These are phyloP conservation scores for Nothocercus julius DNA, from an alignment of 2,113 vertebrate genomes.

Conservation along the genomic window DNA sequence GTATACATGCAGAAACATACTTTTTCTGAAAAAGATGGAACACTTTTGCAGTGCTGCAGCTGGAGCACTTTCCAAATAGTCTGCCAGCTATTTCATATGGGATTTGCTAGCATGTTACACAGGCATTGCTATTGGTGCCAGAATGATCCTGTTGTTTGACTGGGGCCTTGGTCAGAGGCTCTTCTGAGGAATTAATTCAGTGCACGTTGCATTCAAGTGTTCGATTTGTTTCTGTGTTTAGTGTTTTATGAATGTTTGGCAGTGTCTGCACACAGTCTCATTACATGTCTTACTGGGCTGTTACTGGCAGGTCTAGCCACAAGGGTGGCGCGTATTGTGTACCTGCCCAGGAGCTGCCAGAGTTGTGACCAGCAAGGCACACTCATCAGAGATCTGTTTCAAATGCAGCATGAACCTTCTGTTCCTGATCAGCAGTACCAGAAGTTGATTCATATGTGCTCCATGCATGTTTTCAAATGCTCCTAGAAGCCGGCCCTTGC, in stretches of 20 bases:
- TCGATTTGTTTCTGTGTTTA: neutral
- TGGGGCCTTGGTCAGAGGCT: neutral
- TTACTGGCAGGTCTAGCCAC: neutral
- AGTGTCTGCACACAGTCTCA: neutral
- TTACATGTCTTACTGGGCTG: neutral
- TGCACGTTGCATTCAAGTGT: neutral
- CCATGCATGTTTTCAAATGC: neutral
- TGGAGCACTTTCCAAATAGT: neutral
- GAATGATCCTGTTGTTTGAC: neutral
- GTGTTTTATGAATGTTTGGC: neutral
- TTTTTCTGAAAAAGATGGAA: neutral
- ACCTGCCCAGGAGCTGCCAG: neutral
- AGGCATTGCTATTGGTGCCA: neutral
- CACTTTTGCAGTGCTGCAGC: neutral
- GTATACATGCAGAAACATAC: accelerated
- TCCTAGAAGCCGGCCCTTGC: neutral
- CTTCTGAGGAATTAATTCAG: neutral
- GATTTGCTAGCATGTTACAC: neutral
- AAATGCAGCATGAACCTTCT: neutral
- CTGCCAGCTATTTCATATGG: neutral
- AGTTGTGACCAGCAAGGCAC: neutral
- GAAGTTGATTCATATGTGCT: neutral
- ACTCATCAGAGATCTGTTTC: accelerated
- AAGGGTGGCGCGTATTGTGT: accelerated
- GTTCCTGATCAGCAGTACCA: neutral